Percentiles rank a stretch among this genome's conserved stretches.
These are phyloP conservation scores for Protobothrops mucrosquamatus DNA, from an alignment of 2,113 vertebrate genomes.

Conservation along the genomic window DNA sequence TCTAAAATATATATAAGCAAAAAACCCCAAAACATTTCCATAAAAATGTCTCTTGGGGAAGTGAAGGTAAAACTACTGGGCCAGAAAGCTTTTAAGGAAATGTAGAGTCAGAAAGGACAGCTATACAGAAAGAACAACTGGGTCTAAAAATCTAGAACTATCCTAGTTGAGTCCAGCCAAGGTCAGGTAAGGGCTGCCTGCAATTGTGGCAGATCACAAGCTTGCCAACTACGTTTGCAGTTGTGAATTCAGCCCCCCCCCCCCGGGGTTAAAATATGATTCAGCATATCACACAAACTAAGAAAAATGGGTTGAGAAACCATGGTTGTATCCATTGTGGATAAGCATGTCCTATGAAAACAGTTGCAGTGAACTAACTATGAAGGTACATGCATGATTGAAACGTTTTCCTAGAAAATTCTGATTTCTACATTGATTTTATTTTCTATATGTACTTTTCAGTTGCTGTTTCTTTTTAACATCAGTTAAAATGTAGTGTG, in stretches of 20 bases:
- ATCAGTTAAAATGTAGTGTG: not conserved
- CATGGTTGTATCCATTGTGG: not conserved
- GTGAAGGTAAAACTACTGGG: slow-evolving; percentile 14
- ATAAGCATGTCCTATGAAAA: not conserved
- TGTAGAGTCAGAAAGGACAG: slow-evolving; percentile 20
- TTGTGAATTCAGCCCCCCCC: not conserved
- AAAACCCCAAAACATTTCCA: slow-evolving; percentile 15
- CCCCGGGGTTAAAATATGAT: not conserved
- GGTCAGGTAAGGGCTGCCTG: not conserved
- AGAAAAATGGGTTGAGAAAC: not conserved
- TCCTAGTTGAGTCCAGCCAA: not conserved
- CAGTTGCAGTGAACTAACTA: not conserved
- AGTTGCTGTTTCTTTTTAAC: not conserved
- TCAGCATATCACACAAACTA: not conserved
- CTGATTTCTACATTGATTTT: not conserved
- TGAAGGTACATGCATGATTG: not conserved
- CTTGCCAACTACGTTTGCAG: not conserved
- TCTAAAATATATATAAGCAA: slow-evolving; percentile 27
- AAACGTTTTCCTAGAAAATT: not conserved
- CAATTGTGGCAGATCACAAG: not conserved
- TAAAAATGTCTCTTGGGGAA: slow-evolving; percentile 21
- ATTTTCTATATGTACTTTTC: not conserved
- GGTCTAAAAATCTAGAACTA: slow-evolving; percentile 16
- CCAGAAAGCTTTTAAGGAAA: slow-evolving; percentile 24
- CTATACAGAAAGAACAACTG: slow-evolving; percentile 6